These are phyloP conservation scores for Stictocephala bisonia DNA, from an alignment of 2,888 invertebrate species.

Conservation along the genomic window DNA sequence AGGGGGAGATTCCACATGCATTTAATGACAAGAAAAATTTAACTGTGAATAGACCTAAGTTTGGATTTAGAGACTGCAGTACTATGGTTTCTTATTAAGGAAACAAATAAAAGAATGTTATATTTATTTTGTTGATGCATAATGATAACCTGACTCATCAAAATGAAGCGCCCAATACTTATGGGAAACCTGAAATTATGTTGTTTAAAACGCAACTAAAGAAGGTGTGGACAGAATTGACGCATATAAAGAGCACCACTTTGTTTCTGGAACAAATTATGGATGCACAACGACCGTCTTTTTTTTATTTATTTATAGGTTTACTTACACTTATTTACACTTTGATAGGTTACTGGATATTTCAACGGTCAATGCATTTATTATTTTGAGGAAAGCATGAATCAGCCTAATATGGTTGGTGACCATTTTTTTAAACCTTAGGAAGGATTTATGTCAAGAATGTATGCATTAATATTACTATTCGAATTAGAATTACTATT, in stretches of 20 bases:
- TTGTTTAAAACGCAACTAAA: constrained; percentile 37
- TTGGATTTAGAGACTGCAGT: constrained; percentile 10
- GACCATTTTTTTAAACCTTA: background rate
- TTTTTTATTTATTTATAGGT: too few relatives aligned
- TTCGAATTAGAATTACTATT: constrained; percentile 6
- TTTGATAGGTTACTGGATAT: constrained; percentile 52
- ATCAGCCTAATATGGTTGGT: background rate
- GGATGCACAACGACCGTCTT: constrained; percentile 42
- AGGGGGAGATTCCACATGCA: too few relatives aligned
- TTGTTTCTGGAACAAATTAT: constrained; percentile 4
- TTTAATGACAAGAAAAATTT: constrained; percentile 1
- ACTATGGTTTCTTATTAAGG: constrained; percentile 23
- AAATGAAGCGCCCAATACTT: background rate
- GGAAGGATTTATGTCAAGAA: constrained; percentile 1
- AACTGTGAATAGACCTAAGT: constrained; percentile 9
- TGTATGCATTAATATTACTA: background rate
- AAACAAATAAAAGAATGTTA: constrained; percentile 20
- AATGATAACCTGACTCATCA: background rate
- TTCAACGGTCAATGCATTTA: constrained; percentile 49
- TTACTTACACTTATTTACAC: too few relatives aligned
- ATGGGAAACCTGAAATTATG: constrained; percentile 32
- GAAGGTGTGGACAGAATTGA: constrained; percentile 39
- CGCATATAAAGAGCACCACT: constrained; percentile 2
- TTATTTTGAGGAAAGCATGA: constrained; percentile 7
- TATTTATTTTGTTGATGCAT: constrained; percentile 28